Base-by-base conservation (phyloP, 1,140 invertebrate species). In the Palaemon carinicauda region DNA sequence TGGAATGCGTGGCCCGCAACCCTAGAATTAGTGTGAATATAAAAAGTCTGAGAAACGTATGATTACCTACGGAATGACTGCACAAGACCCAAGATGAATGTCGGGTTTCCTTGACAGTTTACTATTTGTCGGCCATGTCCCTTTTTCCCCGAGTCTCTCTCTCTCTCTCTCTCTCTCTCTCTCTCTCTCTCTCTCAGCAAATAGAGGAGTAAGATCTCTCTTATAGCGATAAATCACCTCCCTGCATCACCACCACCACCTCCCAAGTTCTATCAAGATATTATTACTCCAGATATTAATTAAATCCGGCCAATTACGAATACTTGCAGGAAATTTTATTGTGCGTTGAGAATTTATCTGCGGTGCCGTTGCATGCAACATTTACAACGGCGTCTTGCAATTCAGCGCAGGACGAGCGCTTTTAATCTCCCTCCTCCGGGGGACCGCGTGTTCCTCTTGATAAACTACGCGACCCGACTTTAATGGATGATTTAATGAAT, bases 11-110 rank as follows among this genome's bases (percentile, higher is more conserved):
- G 69, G 52, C 74, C 74, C 73, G 24, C 21, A 78, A 84, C 82
- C 82, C 82, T 84, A 84, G 82, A 84, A 84, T 84, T 84, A 84
- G 82, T 77, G 82, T 84, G 82, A 84, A 84, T 84, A 84, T 84
- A 84, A 84, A 84, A 84, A 84, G 82, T 77, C 73, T 65, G 33
- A 84, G 82, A 77, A 84, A 84, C 51, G 74, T 84, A 78, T 84
- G 73, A 84, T 84, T 84, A 84, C 74, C 82, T 29, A 54, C 52
- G 82, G 60, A 84, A 84, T 84, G 82, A 78, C 82, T 84, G 82
- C 82, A 78, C 82, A 84, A 50, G 77, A 31, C 82, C 74, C 74
- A 84, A 84, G 82, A 84, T 84, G 82, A 84, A 84, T 84, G 82
- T 84, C 53, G 82, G 82, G 41, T 78, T 19, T 52, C 73, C 74